Conservation (phyloP, 2,113 vertebrate species). For the Hippocampus mohnikei region DNA sequence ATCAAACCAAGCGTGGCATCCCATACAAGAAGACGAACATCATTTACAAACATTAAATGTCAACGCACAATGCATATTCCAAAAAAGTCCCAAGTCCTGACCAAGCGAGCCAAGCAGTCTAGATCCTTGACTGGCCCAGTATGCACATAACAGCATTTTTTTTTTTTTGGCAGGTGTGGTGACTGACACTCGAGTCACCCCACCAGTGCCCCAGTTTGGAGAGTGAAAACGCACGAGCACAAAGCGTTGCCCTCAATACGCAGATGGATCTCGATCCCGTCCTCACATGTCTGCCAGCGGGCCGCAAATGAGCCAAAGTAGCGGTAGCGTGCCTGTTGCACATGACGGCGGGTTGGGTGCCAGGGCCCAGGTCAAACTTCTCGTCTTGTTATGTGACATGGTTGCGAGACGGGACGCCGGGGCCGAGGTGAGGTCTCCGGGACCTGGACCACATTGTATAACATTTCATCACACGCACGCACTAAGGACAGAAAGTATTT, state of each 20-base stretch:
- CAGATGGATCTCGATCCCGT: slow-evolving; percentile 26
- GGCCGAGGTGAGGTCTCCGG: slow-evolving; percentile 61
- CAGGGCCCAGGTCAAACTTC: neutral
- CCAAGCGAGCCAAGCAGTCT: neutral
- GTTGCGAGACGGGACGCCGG: slow-evolving; percentile 32
- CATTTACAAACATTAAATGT: too few relatives aligned
- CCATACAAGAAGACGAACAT: too few relatives aligned
- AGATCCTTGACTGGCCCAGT: neutral
- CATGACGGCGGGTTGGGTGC: neutral
- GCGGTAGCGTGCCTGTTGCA: slow-evolving; percentile 5
- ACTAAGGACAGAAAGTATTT: neutral
- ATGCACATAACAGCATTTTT: neutral
- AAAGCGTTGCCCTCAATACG: slow-evolving; percentile 36
- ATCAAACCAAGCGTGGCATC: too few relatives aligned
- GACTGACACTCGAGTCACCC: neutral
- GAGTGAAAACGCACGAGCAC: neutral
- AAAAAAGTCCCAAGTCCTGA: too few relatives aligned
- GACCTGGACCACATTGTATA: slow-evolving; percentile 48
- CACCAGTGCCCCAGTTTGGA: neutral
- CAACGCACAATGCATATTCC: too few relatives aligned
- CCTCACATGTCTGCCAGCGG: slow-evolving; percentile 5
- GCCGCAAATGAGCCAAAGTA: slow-evolving; percentile 34
- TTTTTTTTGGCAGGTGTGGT: neutral
- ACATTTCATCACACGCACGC: slow-evolving; percentile 33
- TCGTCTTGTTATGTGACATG: slow-evolving; percentile 52